Base-by-base conservation (phyloP, 2,113 vertebrate species). In the Paralichthys olivaceus region DNA sequence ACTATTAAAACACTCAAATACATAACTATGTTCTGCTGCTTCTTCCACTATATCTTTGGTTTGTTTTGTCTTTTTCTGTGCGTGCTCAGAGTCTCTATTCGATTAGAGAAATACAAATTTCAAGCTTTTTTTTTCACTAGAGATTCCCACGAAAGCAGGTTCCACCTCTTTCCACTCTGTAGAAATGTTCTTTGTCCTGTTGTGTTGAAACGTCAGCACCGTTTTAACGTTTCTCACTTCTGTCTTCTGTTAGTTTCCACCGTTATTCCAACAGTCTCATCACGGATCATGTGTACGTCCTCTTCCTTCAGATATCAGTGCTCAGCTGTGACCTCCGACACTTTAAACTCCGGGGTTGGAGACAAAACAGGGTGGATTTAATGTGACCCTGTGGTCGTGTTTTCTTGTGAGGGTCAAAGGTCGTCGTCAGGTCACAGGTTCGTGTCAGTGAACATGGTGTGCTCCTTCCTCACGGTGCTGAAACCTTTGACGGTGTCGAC, bases 361-460 rank as follows among this genome's bases (percentile, higher is more conserved):
- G 40, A 43, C 40, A 15, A 43, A 14, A 22, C 49, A 6, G 5
- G 49, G 17, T 37, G 51, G 14, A 23, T 49, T 61, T 53, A 2
- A 51, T 7, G 51, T 28, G 19, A 29, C 1, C 20, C 19, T 8
- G 13, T 23, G 26, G 19, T 49, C 3, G 2, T 4, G 12, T 4
- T 0, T 13, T 0, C 57, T 20, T 13, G 47, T 43, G 25, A 3
- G 61, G 72, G 59, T 64, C 67, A 84, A 22, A 64, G 69, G 60
- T 67, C 51, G 17, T 23, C 19, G 0, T 4, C 0, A 0, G 72
- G 83, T 94, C 89, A 98, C 81, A 98, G 91, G 61, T 98, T 96
- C 61, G 98, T 99, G 87, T 99, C 98, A 0, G 96, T 97, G 86
- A 99, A 99, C 37, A 97, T 96, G 65, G 98, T 99, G 84, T 97